Conservation (phyloP, 35 echinoderm and acorn worm genomes). For the Ptychodera flava region DNA sequence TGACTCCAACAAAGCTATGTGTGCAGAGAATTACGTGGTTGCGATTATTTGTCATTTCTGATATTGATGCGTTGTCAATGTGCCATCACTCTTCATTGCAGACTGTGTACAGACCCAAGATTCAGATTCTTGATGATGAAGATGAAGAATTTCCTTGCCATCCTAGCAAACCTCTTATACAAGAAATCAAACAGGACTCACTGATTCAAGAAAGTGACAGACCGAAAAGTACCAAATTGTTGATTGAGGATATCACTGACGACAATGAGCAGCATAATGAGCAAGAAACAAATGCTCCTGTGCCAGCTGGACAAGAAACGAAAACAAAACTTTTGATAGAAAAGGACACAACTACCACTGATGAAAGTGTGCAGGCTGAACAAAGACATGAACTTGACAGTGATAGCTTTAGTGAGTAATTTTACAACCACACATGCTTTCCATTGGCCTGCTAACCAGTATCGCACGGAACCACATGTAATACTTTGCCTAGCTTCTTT, state of each 20-base stretch:
- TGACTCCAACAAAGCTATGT: neutral
- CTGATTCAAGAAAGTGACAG: neutral
- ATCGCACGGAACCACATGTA: too few species aligned
- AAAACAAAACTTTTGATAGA: neutral
- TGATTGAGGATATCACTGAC: slow-evolving; percentile 61
- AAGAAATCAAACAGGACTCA: slow-evolving; percentile 9
- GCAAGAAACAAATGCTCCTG: neutral
- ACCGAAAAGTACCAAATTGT: slow-evolving; percentile 15
- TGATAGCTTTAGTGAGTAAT: neutral
- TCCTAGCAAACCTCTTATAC: slow-evolving; percentile 18
- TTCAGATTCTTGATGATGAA: slow-evolving; percentile 14
- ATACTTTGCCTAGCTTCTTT: too few species aligned
- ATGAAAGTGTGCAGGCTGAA: neutral
- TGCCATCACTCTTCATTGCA: neutral
- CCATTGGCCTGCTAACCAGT: neutral
- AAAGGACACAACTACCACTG: neutral
- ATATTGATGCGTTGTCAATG: neutral
- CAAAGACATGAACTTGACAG: neutral
- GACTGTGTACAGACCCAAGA: slow-evolving; percentile 7
- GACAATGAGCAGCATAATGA: neutral
- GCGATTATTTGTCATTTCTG: neutral
- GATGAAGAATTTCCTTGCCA: neutral
- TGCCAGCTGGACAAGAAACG: neutral
- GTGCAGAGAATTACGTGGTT: neutral
- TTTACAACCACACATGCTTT: neutral